Evolutionary conservation across 2,113 vertebrate genomes (phyloP), one percentile per base, ranked within the genome.

Genomic region (Engystomops pustulosus): DNA sequence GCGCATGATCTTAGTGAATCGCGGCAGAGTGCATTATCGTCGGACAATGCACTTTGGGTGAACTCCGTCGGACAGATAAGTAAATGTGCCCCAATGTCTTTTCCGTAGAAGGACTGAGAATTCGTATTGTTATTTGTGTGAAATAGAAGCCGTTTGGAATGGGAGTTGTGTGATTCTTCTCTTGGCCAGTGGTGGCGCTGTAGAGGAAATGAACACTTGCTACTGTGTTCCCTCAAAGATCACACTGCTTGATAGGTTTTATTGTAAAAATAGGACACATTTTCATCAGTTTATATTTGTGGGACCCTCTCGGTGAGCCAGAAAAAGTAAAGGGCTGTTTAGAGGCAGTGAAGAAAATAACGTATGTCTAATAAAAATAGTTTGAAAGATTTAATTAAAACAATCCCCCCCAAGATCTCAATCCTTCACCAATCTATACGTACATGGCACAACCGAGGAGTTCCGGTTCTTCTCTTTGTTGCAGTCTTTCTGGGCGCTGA

Each of bases 391-490:
- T n/a, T n/a, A n/a, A n/a, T n/a, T n/a, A n/a, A 6, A 18, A 32
- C 6, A 34, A 34, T 17, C 34, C 12, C 30, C 15, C 15, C 27
- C 14, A 65, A 34, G 34, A 32, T 11, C 32, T 10, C 15, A 67
- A 34, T 17, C 30, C 18, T 34, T 67, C 62, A 34, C 62, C 62
- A 9, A 7, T 36, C 17, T 67, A 20, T 84, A 85, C 96, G 96
- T 93, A 98, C 97, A 95, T 3, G 96, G 96, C 88, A 99, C 96
- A 0, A 98, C 94, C 5, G 96, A 97, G 85, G 97, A 98, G 89
- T 96, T 98, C 81, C 95, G 94, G 90, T 98, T 98, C 90, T 98
- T 98, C 88, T 98, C 97, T 90, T 98, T 98, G 95, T 98, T 98
- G 90, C 95, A 97, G 86, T 98, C 96, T 87, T 98, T 99, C 90